phyloP scores from a whole-genome alignment of 1,140 invertebrate genomes.

The Drosophila pandora region DNA sequence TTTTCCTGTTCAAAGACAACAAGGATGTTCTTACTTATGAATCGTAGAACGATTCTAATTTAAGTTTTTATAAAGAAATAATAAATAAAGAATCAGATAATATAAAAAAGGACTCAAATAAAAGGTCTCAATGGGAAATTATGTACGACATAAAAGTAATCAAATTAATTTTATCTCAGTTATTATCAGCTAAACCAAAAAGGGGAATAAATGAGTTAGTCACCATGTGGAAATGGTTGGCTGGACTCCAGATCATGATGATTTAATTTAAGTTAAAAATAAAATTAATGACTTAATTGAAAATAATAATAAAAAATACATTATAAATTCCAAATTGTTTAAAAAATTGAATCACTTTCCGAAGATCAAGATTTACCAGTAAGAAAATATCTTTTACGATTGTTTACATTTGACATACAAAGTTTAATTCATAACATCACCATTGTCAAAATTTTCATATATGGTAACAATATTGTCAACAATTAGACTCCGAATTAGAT shows the following conservation, averaged over 20 bases:
- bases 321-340: too few species aligned
- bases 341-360: background rate
- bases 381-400: conserved; percentile 7
- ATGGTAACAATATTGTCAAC: conserved; percentile 6
- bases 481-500: background rate
- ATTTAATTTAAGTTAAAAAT: background rate
- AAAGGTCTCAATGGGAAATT: conserved; percentile 11
- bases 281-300: too few species aligned
- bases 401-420: conserved; percentile 2
- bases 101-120: conserved; percentile 9
- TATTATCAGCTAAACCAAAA: background rate
- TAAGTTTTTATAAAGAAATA: conserved; percentile 12
- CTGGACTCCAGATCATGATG: conserved; percentile 8
- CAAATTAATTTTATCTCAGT: conserved; percentile 5
- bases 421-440: background rate
- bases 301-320: too few species aligned
- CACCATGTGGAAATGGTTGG: conserved; percentile 8
- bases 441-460: background rate
- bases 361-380: conserved; percentile 2
- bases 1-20: too few species aligned
- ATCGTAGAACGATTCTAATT: background rate
- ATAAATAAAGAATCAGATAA: conserved; percentile 1
- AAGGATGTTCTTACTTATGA: too few species aligned
- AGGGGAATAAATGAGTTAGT: conserved; percentile 13
- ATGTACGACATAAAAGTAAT: background rate